Base-by-base conservation (phyloP, 2,797 vertebrate genomes). In the Molothrus ater region DNA sequence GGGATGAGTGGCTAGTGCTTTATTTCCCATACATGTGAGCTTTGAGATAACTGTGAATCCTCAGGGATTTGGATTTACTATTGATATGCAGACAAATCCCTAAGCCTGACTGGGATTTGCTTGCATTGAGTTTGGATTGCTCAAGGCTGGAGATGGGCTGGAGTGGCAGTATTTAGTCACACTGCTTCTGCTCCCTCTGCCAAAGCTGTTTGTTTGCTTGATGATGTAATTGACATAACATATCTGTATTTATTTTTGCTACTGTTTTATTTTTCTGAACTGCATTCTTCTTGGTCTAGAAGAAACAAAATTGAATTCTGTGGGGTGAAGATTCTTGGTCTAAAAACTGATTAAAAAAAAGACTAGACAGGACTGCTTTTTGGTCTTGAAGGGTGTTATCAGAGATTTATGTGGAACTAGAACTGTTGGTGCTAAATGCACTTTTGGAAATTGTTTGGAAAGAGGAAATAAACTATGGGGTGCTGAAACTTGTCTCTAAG, bases 21-120 rank as follows among this genome's bases (percentile, higher is more conserved):
- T 87, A 69, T 93, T 94, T 92, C 50, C 75, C 51, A 61, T 63
- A 56, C 50, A 34, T 91, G 69, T 89, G 89, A 92, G 92, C 86
- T 93, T 80, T 89, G 79, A 93, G 95, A 93, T 94, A 95, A 83
- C 82, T n/a, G 17, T 25, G 93, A 45, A 63, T 92, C 85, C 80
- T 61, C 10, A 65, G 69, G 90, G 92, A 89, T 96, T 92, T 93
- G 92, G 79, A 96, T 95, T 96, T 97, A 95, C 47, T 81, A 63
- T 91, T 92, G 94, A 90, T 72, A 93, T 34, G 75, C 79, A 92
- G 87, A 74, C 75, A 95, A 95, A 94, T 96, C 92, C 81, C 36
- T 88, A 75, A 83, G 81, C 87, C 87, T 93, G 66, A 43, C 76
- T 93, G 75, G 88, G 88, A 96, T 90, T 85, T 90, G 74, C 40